Evolutionary conservation across 2,888 invertebrate species (phyloP), one percentile per base, ranked within the genome.

Genomic region (Tigriopus californicus): DNA sequence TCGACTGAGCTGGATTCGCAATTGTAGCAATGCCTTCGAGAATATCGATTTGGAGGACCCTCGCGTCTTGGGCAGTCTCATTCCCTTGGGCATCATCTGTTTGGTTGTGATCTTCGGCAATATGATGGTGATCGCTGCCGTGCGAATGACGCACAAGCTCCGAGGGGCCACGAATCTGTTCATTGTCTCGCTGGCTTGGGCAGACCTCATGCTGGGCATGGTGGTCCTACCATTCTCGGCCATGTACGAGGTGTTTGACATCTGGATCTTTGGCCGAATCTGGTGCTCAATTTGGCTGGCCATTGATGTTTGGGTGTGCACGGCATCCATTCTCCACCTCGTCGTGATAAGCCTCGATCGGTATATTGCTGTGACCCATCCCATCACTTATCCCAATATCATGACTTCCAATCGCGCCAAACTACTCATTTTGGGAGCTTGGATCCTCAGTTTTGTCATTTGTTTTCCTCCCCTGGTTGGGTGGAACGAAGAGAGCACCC

Each of bases 251-350:
- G 89, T 91, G 13, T 66, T 69, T 69, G 76, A 89, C 83, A 83
- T 90, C 69, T 97, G 97, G 97, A 86, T 94, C 67, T 97, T 94
- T 70, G 94, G 95, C 55, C 84, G 85, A 71, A 77, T 89, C 49
- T 92, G 94, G 90, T 97, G 95, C 74, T 85, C 87, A 62, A 81
- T 91, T 64, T 97, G 95, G 95, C 76, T 97, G 63, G 94, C 95
- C 0, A 82, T 94, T 61, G 97, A 97, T 73, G 95, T 97, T 12
- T 92, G 94, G 90, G 86, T 95, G 85, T 95, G 94, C 74, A 97
- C 97, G 0, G 91, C 95, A 0, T 92, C 91, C 66, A 95, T 95
- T 67, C 77, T 95, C 66, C 95, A 95, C 73, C 79, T 95, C 60
- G 54, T 55, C 13, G 47, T 60, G 24, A 46, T 60, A n/a, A 24